Base-by-base conservation (phyloP, 2,797 vertebrate species). In the Hylomyscus alleni region DNA sequence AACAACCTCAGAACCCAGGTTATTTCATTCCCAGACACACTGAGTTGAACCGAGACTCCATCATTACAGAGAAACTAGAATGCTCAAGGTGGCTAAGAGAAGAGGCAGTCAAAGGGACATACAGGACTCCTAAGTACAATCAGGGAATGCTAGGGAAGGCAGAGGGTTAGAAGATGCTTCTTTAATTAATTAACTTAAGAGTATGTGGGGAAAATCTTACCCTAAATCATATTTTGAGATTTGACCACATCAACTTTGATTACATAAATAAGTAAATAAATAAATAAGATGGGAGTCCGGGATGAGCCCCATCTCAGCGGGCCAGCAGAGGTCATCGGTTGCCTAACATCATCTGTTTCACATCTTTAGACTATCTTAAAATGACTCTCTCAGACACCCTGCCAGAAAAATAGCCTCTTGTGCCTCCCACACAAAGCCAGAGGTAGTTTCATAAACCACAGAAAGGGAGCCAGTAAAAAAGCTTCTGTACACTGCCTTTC, bases 401-500 rank as follows among this genome's bases (percentile, higher is more conserved):
- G 97, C 94, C 96, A 98, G 97, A 96, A 98, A 98, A 98, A 98
- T 96, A 98, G 97, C 97, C 94, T 97, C 95, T 98, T 95, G 81
- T 95, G 96, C 96, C 96, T 95, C 97, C 93, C 95, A 91, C 77
- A 98, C 89, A 94, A 94, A 93, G 94, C 94, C 81, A 98, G 97
- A 95, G 72, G 90, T 96, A 94, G 95, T 93, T 97, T 97, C 97
- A 97, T 97, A 97, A 97, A 97, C 97, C 91, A 88, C 88, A 72
- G 95, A 98, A 98, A 97, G 89, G 95, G 12, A 95, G 89, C 86
- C 95, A 97, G 97, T 95, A 86, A 96, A 96, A 98, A 97, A 97
- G 96, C 96, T 98, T 96, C 95, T 91, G 76, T 86, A 97, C 96
- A 97, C 97, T 97, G 97, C 50, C 72, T 90, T 85, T 85, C 88